Evolutionary conservation across 2,888 invertebrate genomes (phyloP).

Genomic region (Plagodis pulveraria): DNA sequence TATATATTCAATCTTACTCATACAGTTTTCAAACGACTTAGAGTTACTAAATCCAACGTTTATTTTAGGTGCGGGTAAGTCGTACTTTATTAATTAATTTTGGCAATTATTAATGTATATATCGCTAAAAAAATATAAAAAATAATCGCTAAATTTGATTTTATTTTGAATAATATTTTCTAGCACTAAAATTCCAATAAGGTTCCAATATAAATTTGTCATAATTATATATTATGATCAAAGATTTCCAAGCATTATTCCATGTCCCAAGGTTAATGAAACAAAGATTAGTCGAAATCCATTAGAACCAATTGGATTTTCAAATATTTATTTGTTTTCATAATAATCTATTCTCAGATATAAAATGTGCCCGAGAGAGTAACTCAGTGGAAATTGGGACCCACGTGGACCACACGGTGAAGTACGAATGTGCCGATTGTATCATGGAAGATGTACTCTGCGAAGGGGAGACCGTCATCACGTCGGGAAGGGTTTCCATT

Average conservation of each 20-base stretch:
- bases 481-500: slow-evolving; percentile 49
- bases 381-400: slow-evolving; percentile 42
- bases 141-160: too few relatives aligned
- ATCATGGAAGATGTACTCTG: slow-evolving; percentile 58
- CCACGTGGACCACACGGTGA: slow-evolving; percentile 48
- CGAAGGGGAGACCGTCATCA: slow-evolving; percentile 54
- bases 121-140: too few relatives aligned
- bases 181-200: too few relatives aligned
- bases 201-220: too few relatives aligned
- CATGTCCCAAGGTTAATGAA: too few relatives aligned
- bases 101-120: too few relatives aligned
- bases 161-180: too few relatives aligned
- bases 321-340: background rate
- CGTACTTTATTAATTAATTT: too few relatives aligned
- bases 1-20: background rate
- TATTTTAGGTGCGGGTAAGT: too few relatives aligned
- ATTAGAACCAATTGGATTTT: background rate
- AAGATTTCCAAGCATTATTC: too few relatives aligned
- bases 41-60: background rate
- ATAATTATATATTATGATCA: too few relatives aligned
- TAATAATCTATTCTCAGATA: background rate
- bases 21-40: background rate
- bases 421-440: slow-evolving; percentile 53
- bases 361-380: slow-evolving; percentile 37
- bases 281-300: background rate